Evolutionary conservation across 2,113 vertebrate species (phyloP).

Genomic region (Odontophorus gujanensis): DNA sequence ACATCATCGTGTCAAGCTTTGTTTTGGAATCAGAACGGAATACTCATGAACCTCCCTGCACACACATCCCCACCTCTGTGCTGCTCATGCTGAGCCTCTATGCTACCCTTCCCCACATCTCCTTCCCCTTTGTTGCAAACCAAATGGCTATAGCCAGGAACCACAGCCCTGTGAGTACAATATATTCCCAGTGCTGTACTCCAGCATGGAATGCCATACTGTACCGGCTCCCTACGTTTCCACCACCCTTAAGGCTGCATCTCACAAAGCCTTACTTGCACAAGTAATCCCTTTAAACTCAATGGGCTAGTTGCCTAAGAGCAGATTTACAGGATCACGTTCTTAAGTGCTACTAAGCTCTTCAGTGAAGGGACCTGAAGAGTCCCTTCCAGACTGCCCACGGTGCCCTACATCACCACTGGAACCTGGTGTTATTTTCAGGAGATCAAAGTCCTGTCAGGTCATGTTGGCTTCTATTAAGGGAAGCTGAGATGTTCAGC

Average conservation of each 20-base stretch:
- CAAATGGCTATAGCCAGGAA: rapidly evolving
- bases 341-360: slow-evolving; percentile 67
- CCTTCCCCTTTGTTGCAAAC: not conserved
- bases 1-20: not conserved
- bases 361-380: slow-evolving; percentile 14
- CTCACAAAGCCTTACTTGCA: not conserved
- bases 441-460: slow-evolving; percentile 41
- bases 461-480: slow-evolving; percentile 53
- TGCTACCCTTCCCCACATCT: not conserved
- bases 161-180: not conserved
- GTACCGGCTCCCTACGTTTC: not conserved
- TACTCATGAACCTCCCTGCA: rapidly evolving
- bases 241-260: not conserved
- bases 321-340: slow-evolving; percentile 47
- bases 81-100: rapidly evolving
- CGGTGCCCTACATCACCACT: not conserved
- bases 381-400: not conserved
- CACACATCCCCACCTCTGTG: not conserved
- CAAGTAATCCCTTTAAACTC: slow-evolving; percentile 63
- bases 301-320: slow-evolving; percentile 54
- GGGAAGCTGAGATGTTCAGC: slow-evolving; percentile 21
- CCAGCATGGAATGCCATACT: not conserved
- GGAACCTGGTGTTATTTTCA: slow-evolving; percentile 41
- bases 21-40: not conserved
- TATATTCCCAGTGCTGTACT: not conserved